Evolutionary conservation across 2,113 vertebrate species (phyloP).

Genomic region (Bujurquina vittata): DNA sequence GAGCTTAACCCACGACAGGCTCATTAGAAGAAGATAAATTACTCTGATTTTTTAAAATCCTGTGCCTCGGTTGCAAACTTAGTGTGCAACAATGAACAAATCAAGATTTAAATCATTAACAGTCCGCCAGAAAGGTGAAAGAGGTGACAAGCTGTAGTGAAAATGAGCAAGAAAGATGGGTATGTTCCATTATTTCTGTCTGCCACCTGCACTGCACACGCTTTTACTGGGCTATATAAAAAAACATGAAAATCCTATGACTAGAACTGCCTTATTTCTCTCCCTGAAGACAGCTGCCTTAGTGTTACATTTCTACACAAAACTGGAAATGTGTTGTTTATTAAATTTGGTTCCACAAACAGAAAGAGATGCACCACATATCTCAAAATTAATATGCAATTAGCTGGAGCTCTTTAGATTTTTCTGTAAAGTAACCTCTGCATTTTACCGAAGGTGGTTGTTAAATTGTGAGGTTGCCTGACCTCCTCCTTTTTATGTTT

Average conservation of each 20-base stretch:
- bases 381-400: conserved; percentile 46
- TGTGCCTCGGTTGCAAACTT: neutral
- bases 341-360: conserved; percentile 28
- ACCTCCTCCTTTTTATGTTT: neutral
- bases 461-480: conserved; percentile 2
- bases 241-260: conserved; percentile 20
- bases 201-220: neutral
- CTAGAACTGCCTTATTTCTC: conserved; percentile 19
- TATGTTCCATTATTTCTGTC: neutral
- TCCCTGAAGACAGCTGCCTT: conserved; percentile 5
- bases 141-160: conserved; percentile 17
- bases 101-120: conserved; percentile 18
- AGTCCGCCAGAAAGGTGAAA: neutral
- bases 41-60: neutral
- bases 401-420: conserved; percentile 16
- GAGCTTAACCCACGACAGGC: neutral
- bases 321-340: neutral
- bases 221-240: neutral
- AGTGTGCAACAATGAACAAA: neutral
- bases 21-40: conserved; percentile 9
- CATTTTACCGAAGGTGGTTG: conserved; percentile 6
- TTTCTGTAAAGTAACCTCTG: conserved; percentile 11
- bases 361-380: conserved; percentile 15
- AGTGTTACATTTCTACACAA: neutral
- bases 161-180: neutral